Evolutionary conservation across 2,888 invertebrate genomes (phyloP).

Genomic region (Lasioglossum leucozonium): DNA sequence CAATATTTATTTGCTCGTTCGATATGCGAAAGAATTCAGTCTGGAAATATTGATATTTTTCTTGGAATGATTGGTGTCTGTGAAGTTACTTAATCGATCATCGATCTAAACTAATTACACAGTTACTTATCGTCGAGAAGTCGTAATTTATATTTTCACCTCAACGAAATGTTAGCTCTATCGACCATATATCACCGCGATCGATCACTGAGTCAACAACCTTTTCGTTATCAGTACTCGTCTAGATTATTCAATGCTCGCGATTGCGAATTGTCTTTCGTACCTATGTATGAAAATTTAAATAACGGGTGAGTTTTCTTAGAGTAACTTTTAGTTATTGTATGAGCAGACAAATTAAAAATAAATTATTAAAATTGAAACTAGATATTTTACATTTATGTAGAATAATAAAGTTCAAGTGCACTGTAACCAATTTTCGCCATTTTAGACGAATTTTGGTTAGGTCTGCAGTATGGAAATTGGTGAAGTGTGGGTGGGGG

Average conservation of each 20-base stretch:
- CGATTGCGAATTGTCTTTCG: background rate
- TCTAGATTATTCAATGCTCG: constrained; percentile 20
- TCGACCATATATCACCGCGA: constrained; percentile 19
- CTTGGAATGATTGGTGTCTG: background rate
- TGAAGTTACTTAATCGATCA: constrained; percentile 36
- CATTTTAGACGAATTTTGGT: too few relatives aligned
- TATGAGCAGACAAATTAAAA: too few relatives aligned
- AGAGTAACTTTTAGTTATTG: too few relatives aligned
- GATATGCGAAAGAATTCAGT: background rate
- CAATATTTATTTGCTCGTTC: background rate
- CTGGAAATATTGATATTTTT: constrained; percentile 8
- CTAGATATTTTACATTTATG: too few relatives aligned
- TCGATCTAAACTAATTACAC: constrained; percentile 45
- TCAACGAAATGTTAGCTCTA: constrained; percentile 37
- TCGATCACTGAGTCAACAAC: constrained; percentile 40
- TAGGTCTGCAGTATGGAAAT: too few relatives aligned
- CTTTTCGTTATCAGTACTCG: constrained; percentile 36
- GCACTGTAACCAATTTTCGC: too few relatives aligned
- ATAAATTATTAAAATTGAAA: too few relatives aligned
- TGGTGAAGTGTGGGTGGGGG: too few relatives aligned
- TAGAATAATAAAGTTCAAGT: too few relatives aligned
- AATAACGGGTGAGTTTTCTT: background rate
- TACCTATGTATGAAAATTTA: background rate
- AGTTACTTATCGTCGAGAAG: constrained; percentile 26
- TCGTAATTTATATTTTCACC: constrained; percentile 37